phyloP scores from a whole-genome alignment of 2,797 vertebrate species.

The Etheostoma nigrum region DNA sequence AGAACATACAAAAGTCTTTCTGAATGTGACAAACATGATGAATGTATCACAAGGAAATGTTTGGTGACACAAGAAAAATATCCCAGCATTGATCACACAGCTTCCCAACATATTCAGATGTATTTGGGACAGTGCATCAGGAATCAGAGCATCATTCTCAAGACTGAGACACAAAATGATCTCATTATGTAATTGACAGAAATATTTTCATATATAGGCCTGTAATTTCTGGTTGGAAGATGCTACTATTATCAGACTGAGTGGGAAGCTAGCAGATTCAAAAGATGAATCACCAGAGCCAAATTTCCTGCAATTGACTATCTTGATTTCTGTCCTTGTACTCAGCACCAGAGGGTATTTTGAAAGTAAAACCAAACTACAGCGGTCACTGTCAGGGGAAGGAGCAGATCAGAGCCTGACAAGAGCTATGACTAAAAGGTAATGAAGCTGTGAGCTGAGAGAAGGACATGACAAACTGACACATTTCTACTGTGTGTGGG shows the following conservation, averaged over 20 bases:
- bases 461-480: conserved; percentile 56
- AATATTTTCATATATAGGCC: conserved; percentile 50
- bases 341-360: conserved; percentile 23
- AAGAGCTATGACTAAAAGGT: conserved; percentile 52
- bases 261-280: conserved; percentile 46
- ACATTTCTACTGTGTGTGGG: conserved; percentile 19
- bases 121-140: conserved; percentile 41
- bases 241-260: conserved; percentile 38
- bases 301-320: conserved; percentile 26
- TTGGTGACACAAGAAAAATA: conserved; percentile 1
- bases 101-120: conserved; percentile 30
- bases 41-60: conserved; percentile 15
- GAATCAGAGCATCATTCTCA: conserved; percentile 44
- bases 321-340: conserved; percentile 32
- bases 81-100: conserved; percentile 27
- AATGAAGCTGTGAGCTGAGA: conserved; percentile 54
- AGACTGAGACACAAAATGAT: conserved; percentile 40
- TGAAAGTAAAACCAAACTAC: conserved; percentile 16
- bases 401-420: conserved; percentile 48
- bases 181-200: conserved; percentile 53
- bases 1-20: conserved; percentile 8
- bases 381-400: conserved; percentile 50
- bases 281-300: conserved; percentile 19
- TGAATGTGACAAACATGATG: conserved; percentile 18
- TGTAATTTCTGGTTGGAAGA: conserved; percentile 37